These are phyloP conservation scores for Chydorus sphaericus DNA, from an alignment of 2,888 invertebrate genomes.

Conservation along the genomic window DNA sequence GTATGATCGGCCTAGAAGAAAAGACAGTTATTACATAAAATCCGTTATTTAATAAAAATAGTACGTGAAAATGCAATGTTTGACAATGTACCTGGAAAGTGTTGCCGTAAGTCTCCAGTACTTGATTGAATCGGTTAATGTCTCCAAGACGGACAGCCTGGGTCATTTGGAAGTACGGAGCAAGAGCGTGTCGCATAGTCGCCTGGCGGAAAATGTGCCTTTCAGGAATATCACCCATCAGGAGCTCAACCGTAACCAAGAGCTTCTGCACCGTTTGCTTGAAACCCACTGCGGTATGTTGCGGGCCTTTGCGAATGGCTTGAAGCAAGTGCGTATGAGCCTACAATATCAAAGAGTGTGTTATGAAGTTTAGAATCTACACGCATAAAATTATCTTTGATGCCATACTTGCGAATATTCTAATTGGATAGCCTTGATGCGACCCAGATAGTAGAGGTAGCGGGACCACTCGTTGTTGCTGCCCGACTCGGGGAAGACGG, in stretches of 20 bases:
- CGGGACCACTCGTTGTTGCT: slow-evolving; percentile 99
- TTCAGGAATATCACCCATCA: slow-evolving; percentile 96
- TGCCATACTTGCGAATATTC: slow-evolving; percentile 63
- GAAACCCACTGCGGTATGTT: slow-evolving; percentile 95
- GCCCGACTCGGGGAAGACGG: slow-evolving; percentile 89
- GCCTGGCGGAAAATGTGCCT: slow-evolving; percentile 87
- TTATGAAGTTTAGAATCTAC: not conserved
- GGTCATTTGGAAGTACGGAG: slow-evolving; percentile 92
- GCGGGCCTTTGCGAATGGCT: slow-evolving; percentile 86
- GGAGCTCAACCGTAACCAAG: slow-evolving; percentile 81
- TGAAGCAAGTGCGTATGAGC: slow-evolving; percentile 94
- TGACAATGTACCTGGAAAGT: slow-evolving; percentile 57
- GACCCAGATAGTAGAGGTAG: slow-evolving; percentile 88
- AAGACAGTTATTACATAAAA: not conserved
- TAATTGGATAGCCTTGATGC: slow-evolving; percentile 94
- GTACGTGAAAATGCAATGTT: too few species aligned
- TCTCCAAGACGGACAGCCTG: slow-evolving; percentile 93
- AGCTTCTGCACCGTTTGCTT: slow-evolving; percentile 91
- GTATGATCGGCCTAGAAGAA: slow-evolving; percentile 58
- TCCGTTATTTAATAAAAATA: not conserved
- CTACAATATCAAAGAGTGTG: slow-evolving; percentile 31
- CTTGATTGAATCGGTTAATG: slow-evolving; percentile 82
- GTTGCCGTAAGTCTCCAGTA: slow-evolving; percentile 74
- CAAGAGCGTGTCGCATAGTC: slow-evolving; percentile 70
- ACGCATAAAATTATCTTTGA: not conserved